Evolutionary conservation across 2,888 invertebrate species (phyloP).

Genomic region (Erannis defoliaria): DNA sequence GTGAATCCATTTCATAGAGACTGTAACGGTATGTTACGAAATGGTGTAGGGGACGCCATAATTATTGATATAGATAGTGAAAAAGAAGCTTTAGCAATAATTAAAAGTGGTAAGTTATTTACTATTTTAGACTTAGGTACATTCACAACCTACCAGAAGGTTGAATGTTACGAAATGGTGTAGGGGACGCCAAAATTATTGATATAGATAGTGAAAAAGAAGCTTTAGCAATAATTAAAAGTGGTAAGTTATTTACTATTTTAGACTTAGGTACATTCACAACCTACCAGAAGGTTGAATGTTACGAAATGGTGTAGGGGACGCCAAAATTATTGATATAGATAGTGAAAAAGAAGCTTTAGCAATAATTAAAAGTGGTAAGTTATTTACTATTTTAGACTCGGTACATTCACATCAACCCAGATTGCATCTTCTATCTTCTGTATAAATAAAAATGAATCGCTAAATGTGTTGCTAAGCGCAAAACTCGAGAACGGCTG

Average conservation of each 20-base stretch:
- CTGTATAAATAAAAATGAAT: too few relatives aligned
- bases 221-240: constrained; percentile 58
- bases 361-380: constrained; percentile 62
- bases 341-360: constrained; percentile 66
- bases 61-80: constrained; percentile 66
- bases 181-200: constrained; percentile 51
- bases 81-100: constrained; percentile 55
- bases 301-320: constrained; percentile 47
- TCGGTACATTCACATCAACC: too few relatives aligned
- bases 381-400: constrained; percentile 22
- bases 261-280: too few relatives aligned
- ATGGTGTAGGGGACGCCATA: constrained; percentile 46
- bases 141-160: too few relatives aligned
- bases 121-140: background rate
- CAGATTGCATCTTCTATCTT: too few relatives aligned
- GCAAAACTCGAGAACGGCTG: too few relatives aligned
- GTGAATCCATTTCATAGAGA: constrained; percentile 64
- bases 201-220: constrained; percentile 62
- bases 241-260: constrained; percentile 56
- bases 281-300: too few relatives aligned
- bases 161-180: constrained; percentile 53
- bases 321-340: constrained; percentile 55
- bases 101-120: constrained; percentile 60
- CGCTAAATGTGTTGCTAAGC: too few relatives aligned
- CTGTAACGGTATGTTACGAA: constrained; percentile 55